A percentile compares a stretch with the other conserved stretches of the same genome.
phyloP scores from a whole-genome alignment of 2,113 vertebrate species.

The Apeltes quadracus region DNA sequence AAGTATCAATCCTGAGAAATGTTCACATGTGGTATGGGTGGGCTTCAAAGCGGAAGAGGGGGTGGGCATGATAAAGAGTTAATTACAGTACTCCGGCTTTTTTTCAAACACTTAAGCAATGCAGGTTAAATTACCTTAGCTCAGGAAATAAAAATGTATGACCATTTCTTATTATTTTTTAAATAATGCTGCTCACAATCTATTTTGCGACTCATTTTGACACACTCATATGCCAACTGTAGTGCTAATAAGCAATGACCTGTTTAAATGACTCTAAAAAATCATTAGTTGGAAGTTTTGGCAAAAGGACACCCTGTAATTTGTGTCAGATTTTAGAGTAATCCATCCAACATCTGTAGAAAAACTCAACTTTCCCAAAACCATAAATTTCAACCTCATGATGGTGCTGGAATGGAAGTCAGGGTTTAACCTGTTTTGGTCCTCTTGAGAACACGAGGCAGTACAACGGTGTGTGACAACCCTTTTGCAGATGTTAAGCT shows the following conservation, averaged over 20 bases:
- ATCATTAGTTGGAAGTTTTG: neutral
- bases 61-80: neutral
- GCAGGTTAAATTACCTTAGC: neutral
- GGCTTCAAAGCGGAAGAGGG: neutral
- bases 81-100: neutral
- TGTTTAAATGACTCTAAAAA: neutral
- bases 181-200: neutral
- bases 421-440: neutral
- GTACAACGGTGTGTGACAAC: neutral
- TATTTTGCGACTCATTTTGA: neutral
- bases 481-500: neutral
- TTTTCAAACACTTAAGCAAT: neutral
- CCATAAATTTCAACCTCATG: neutral
- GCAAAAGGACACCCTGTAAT: neutral
- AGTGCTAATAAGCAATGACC: neutral
- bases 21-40: neutral
- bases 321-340: neutral
- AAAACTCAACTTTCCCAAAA: neutral
- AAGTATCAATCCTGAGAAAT: constrained; percentile 5
- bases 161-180: neutral
- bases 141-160: neutral
- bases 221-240: neutral
- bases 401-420: neutral
- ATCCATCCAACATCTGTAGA: neutral
- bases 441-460: neutral